A percentile compares a stretch with the other conserved stretches of the same genome.
Evolutionary conservation across 1,140 invertebrate genomes (phyloP).

Genomic region (Diabrotica undecimpunctata): DNA sequence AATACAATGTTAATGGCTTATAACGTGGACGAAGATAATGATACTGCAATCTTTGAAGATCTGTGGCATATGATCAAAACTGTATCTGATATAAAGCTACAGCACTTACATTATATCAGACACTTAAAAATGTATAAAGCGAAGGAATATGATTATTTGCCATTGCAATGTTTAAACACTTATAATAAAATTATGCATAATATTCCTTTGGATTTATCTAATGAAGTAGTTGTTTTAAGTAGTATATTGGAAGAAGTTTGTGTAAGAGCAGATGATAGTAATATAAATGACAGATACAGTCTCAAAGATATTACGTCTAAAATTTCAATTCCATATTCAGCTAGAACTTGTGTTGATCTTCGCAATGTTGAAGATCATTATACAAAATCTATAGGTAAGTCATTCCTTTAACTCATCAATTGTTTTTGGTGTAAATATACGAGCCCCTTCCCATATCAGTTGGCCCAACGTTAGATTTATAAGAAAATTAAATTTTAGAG

Average conservation of each 20-base stretch:
- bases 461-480: too few species aligned
- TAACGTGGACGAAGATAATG: not conserved
- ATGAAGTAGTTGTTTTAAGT: conserved; percentile 14
- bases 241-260: conserved; percentile 24
- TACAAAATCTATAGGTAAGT: not conserved
- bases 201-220: conserved; percentile 22
- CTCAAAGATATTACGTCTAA: not conserved
- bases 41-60: conserved; percentile 13
- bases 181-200: conserved; percentile 25
- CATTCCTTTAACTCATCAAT: too few species aligned
- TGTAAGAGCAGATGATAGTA: conserved; percentile 5
- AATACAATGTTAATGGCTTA: conserved; percentile 27
- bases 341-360: conserved; percentile 11
- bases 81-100: conserved; percentile 25
- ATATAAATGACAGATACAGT: not conserved
- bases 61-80: conserved; percentile 19
- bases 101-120: conserved; percentile 27
- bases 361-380: conserved; percentile 10
- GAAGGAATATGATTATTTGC: conserved; percentile 12
- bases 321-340: conserved; percentile 4
- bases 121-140: conserved; percentile 22
- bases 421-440: too few species aligned
- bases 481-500: too few species aligned
- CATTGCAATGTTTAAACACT: conserved; percentile 10
- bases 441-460: too few species aligned